Evolutionary conservation across 1,140 invertebrate species (phyloP).

Genomic region (Melanaphis sacchari): DNA sequence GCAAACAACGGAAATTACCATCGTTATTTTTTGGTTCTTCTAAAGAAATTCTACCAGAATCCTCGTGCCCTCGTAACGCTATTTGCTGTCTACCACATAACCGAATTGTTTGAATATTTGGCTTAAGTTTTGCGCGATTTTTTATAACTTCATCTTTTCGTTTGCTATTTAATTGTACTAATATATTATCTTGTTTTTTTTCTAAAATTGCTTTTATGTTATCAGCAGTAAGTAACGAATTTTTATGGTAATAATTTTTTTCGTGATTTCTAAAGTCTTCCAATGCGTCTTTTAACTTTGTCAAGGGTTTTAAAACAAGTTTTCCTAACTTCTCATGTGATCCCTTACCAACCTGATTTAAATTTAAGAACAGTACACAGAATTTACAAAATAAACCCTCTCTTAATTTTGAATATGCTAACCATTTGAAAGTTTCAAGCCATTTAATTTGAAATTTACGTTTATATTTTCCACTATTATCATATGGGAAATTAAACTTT

Average conservation of each 20-base stretch:
- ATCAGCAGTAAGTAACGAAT: not conserved
- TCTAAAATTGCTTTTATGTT: conserved; percentile 5
- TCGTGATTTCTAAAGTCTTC: not conserved
- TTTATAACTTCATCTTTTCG: not conserved
- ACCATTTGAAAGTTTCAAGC: conserved; percentile 13
- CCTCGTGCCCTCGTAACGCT: not conserved
- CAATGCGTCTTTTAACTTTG: not conserved
- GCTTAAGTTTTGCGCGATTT: not conserved
- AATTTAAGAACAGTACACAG: not conserved
- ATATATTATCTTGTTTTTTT: not conserved
- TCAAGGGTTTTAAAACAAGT: not conserved
- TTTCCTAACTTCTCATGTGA: not conserved
- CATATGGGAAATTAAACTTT: not conserved
- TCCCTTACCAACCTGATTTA: not conserved
- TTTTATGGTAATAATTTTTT: not conserved
- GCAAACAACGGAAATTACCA: conserved; percentile 14
- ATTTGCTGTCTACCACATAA: conserved; percentile 17
- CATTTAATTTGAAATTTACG: conserved; percentile 22
- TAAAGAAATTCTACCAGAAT: not conserved
- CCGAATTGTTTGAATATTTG: not conserved
- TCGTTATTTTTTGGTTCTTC: conserved; percentile 7
- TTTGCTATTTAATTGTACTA: not conserved
- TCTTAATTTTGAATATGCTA: conserved; percentile 1
- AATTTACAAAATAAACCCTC: not conserved
- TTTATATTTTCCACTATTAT: not conserved